A percentile compares a stretch with the other conserved stretches of the same genome.
Evolutionary conservation across 2,888 invertebrate species (phyloP).

Genomic region (Sinhomidia bicolor): DNA sequence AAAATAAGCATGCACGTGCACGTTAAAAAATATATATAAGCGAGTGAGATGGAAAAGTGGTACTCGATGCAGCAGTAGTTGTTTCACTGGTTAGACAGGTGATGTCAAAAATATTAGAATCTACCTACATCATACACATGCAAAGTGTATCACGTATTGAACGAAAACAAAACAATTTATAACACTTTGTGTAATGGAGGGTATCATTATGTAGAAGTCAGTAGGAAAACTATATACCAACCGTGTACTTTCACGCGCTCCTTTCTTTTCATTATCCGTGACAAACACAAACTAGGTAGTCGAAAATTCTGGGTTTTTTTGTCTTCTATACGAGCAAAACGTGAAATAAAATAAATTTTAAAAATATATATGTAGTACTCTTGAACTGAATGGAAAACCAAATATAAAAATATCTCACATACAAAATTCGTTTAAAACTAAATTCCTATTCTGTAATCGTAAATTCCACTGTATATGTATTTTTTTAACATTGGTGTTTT

Average conservation of each 20-base stretch:
- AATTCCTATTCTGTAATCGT: no score
- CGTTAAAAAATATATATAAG: no score
- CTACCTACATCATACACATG: background rate
- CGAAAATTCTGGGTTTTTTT: no score
- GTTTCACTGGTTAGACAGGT: constrained; percentile 20
- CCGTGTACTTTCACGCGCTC: background rate
- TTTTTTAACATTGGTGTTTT: no score
- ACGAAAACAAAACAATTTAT: background rate
- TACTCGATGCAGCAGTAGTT: background rate
- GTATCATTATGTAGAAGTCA: constrained; percentile 12
- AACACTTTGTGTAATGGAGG: background rate
- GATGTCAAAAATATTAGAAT: constrained; percentile 23
- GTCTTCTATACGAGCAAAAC: background rate
- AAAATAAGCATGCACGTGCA: constrained; percentile 24
- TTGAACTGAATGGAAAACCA: no score
- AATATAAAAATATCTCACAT: no score
- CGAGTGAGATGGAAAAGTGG: background rate
- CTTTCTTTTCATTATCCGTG: background rate
- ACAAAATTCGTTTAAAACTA: no score
- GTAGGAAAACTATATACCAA: no score
- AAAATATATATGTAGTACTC: no score
- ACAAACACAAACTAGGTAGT: no score
- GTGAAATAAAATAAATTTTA: no score
- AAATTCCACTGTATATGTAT: no score
- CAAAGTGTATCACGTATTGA: background rate